Conservation (phyloP, 2,113 vertebrate genomes). For the Dendrocopos noguchii region DNA sequence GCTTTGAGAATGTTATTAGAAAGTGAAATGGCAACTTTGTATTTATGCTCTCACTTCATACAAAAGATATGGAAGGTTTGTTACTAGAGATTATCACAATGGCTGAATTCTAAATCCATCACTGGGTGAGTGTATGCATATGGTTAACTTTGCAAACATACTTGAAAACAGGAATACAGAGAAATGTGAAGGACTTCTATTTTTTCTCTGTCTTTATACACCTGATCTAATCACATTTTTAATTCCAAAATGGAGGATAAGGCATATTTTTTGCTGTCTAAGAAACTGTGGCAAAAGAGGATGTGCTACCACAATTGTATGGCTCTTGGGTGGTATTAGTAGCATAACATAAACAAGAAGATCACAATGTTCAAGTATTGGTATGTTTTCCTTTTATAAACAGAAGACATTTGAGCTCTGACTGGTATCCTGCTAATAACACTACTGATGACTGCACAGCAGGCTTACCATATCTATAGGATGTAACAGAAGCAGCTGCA, state of each 20-base stretch:
- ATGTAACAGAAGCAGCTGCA: neutral
- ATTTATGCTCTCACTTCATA: neutral
- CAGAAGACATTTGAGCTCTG: neutral
- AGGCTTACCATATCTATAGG: neutral
- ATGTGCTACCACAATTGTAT: neutral
- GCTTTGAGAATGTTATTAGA: neutral
- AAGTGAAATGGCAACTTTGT: neutral
- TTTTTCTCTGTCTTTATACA: neutral
- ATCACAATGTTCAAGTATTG: neutral
- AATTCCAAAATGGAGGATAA: neutral
- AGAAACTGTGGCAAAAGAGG: neutral
- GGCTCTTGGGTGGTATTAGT: neutral
- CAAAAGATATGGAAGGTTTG: neutral
- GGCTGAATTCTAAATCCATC: neutral
- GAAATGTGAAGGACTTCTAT: neutral
- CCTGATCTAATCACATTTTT: neutral
- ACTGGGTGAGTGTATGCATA: neutral
- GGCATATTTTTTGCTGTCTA: neutral
- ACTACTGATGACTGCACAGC: neutral
- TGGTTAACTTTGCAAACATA: neutral
- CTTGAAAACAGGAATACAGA: neutral
- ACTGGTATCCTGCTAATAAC: neutral
- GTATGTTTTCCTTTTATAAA: neutral
- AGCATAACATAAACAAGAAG: neutral
- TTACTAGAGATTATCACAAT: neutral